Conservation (phyloP, 2,797 vertebrate genomes). For the Cetoscarus ocellatus region DNA sequence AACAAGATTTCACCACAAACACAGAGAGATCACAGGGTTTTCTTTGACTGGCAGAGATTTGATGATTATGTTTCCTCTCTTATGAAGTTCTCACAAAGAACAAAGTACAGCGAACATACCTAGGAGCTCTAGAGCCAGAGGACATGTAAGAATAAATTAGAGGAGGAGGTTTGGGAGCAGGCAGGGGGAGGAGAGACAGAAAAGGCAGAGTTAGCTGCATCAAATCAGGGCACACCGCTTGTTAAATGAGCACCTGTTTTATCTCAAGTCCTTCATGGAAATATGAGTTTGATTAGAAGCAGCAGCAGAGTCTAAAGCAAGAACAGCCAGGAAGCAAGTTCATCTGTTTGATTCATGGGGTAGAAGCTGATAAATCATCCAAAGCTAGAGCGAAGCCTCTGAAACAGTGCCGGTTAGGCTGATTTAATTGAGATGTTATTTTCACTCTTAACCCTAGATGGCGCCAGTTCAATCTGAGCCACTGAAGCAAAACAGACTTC, state of each 20-base stretch:
- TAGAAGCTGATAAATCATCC: slow-evolving; percentile 34
- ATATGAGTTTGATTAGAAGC: slow-evolving; percentile 48
- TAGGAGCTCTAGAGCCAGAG: slow-evolving; percentile 79
- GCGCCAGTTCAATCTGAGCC: slow-evolving; percentile 48
- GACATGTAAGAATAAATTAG: slow-evolving; percentile 54
- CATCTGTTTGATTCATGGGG: slow-evolving; percentile 37
- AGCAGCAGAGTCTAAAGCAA: slow-evolving; percentile 40
- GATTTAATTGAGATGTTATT: slow-evolving; percentile 30
- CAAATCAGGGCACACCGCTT: slow-evolving; percentile 48
- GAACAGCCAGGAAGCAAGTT: slow-evolving; percentile 31
- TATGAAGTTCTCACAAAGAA: slow-evolving; percentile 13
- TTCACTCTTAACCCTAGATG: slow-evolving; percentile 55
- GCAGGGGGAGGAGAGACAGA: slow-evolving; percentile 56
- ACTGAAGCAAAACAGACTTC: not conserved
- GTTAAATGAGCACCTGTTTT: slow-evolving; percentile 36
- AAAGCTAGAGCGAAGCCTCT: slow-evolving; percentile 31
- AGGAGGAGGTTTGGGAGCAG: slow-evolving; percentile 37
- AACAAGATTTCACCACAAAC: too few relatives aligned
- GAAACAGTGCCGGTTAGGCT: slow-evolving; percentile 29
- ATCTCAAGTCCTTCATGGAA: slow-evolving; percentile 23
- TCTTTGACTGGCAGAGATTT: slow-evolving; percentile 34
- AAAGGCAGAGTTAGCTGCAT: slow-evolving; percentile 73
- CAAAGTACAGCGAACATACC: slow-evolving; percentile 74
- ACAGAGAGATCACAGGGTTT: slow-evolving; percentile 11
- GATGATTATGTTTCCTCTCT: slow-evolving; percentile 19